Percentiles rank a stretch among this genome's conserved stretches.
phyloP scores from a whole-genome alignment of 2,113 vertebrate species.

The Romanogobio albipinnatus region DNA sequence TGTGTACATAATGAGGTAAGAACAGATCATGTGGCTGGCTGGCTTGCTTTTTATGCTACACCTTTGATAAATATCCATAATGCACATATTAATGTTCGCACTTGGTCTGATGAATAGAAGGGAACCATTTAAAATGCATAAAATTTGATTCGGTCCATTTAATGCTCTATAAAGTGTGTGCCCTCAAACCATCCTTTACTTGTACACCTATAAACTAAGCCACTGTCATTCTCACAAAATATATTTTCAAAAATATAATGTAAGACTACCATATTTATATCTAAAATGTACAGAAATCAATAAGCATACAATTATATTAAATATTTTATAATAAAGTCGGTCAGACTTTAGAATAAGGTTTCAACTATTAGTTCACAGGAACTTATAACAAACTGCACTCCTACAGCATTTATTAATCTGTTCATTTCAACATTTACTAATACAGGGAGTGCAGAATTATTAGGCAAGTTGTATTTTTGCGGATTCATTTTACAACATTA shows the following conservation, averaged over 20 bases:
- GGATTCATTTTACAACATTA: too few relatives aligned
- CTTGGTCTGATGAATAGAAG: not conserved
- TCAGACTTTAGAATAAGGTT: too few relatives aligned
- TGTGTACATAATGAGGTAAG: slow-evolving; percentile 44
- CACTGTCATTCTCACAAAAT: not conserved
- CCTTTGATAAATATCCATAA: not conserved
- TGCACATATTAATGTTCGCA: not conserved
- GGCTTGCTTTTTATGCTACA: not conserved
- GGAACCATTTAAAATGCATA: not conserved
- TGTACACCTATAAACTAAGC: not conserved
- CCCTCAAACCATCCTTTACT: not conserved
- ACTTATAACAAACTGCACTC: too few relatives aligned
- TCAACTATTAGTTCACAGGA: too few relatives aligned
- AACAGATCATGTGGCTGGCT: not conserved
- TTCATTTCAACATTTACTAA: too few relatives aligned
- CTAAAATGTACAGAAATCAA: not conserved
- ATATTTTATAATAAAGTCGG: not conserved
- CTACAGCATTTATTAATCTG: too few relatives aligned
- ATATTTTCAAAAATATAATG: not conserved
- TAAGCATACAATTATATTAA: not conserved
- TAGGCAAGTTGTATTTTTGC: too few relatives aligned
- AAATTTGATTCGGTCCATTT: not conserved
- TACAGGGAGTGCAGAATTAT: too few relatives aligned
- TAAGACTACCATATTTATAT: not conserved
- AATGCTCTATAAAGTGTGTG: not conserved